Percentiles rank a stretch among this genome's conserved stretches.
phyloP scores from a whole-genome alignment of 2,888 invertebrate species.

The Yponomeuta sedellus region DNA sequence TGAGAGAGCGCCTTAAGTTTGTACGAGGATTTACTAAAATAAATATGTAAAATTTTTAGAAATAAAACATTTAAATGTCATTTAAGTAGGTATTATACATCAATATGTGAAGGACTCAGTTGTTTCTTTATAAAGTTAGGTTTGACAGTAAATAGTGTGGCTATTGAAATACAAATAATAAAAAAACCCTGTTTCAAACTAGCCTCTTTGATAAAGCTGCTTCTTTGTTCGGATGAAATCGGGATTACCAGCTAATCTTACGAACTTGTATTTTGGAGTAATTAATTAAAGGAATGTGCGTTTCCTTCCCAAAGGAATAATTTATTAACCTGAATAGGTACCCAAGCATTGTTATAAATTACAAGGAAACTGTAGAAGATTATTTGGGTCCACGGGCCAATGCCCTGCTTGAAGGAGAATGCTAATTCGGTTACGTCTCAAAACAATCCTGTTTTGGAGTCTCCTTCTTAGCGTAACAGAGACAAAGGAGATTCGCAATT shows the following conservation, averaged over 20 bases:
- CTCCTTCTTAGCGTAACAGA: too few relatives aligned
- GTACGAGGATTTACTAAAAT: too few relatives aligned
- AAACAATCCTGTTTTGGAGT: neutral
- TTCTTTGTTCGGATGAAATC: neutral
- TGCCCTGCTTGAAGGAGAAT: neutral
- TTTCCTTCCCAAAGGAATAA: conserved; percentile 22
- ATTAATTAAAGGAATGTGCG: conserved; percentile 13
- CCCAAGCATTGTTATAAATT: conserved; percentile 3
- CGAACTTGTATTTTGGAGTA: conserved; percentile 14
- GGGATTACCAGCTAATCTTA: conserved; percentile 11
- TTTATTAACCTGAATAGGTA: conserved; percentile 24
- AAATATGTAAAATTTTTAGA: too few relatives aligned
- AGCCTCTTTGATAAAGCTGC: neutral
- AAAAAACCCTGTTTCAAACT: neutral
- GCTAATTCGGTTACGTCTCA: neutral
- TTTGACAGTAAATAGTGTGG: too few relatives aligned
- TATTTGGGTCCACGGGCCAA: neutral
- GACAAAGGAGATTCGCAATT: too few relatives aligned
- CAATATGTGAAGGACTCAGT: too few relatives aligned
- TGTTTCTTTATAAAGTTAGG: too few relatives aligned
- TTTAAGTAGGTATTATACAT: too few relatives aligned
- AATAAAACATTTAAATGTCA: too few relatives aligned
- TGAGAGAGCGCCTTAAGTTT: too few relatives aligned
- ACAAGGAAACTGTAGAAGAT: neutral
- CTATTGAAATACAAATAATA: too few relatives aligned